phyloP scores from a whole-genome alignment of 2,797 vertebrate genomes.

The Cirrhinus molitorella region DNA sequence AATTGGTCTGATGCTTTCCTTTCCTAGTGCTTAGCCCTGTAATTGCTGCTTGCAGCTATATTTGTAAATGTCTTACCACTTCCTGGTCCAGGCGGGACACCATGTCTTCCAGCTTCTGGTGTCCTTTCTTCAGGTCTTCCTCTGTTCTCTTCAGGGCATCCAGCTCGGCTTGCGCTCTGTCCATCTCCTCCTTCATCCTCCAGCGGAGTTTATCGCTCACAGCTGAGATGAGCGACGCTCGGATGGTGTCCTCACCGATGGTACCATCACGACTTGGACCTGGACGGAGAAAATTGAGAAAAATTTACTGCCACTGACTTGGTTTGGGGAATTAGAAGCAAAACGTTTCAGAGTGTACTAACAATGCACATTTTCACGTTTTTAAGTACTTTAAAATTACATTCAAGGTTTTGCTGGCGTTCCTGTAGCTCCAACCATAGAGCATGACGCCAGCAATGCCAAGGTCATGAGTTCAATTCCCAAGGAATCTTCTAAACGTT shows the following conservation, averaged over 20 bases:
- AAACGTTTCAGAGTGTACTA: background rate
- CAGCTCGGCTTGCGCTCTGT: conserved; percentile 95
- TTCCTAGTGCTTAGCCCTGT: too few species aligned
- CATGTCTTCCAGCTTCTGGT: conserved; percentile 98
- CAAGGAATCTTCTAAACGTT: background rate
- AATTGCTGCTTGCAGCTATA: too few species aligned
- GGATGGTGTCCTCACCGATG: conserved; percentile 97
- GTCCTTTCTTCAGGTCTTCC: conserved; percentile 97
- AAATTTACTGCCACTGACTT: background rate
- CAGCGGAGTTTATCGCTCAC: conserved; percentile 97
- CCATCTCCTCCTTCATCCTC: conserved; percentile 99
- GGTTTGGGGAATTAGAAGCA: background rate
- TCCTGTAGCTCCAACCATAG: background rate
- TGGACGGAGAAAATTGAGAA: conserved; percentile 62
- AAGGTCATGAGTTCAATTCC: background rate
- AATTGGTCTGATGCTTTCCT: too few species aligned
- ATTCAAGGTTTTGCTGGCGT: too few species aligned
- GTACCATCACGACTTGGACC: conserved; percentile 93
- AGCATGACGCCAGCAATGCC: background rate
- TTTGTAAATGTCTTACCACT: conserved; percentile 89
- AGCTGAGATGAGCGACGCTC: conserved; percentile 95
- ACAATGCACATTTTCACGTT: background rate
- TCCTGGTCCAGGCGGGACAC: conserved; percentile 95
- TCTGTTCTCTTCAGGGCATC: conserved; percentile 97
- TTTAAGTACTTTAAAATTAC: too few species aligned